Evolutionary conservation across 2,888 invertebrate genomes (phyloP).

Genomic region (Drosophila subsilvestris): DNA sequence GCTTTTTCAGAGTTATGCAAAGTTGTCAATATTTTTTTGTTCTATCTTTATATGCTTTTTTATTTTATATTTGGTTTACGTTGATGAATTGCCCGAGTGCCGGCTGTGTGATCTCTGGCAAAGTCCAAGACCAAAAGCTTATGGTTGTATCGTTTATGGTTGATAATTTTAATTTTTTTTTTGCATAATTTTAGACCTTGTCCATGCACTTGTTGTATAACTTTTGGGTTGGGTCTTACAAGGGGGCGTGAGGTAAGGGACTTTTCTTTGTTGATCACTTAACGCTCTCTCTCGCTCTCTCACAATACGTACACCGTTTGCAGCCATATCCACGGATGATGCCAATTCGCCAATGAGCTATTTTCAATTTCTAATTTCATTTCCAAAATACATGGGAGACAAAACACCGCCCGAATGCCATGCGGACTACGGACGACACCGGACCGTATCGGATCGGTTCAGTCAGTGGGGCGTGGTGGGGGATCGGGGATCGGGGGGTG

Average conservation of each 20-base stretch:
- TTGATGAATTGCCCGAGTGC: conserved; percentile 33
- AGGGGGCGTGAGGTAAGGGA: background rate
- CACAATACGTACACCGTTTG: conserved; percentile 77
- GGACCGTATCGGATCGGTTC: conserved; percentile 7
- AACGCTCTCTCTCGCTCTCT: background rate
- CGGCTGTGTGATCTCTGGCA: conserved; percentile 18
- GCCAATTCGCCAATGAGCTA: conserved; percentile 75
- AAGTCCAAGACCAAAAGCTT: background rate
- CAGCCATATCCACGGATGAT: conserved; percentile 81
- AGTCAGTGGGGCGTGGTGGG: background rate
- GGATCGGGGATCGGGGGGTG: no score
- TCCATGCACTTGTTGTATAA: conserved; percentile 48
- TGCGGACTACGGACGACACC: conserved; percentile 50
- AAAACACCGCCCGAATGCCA: conserved; percentile 31
- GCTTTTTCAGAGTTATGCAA: conserved; percentile 36
- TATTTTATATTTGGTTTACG: conserved; percentile 11
- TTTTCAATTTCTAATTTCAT: conserved; percentile 82
- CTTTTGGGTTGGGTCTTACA: background rate
- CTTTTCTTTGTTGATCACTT: conserved; percentile 11
- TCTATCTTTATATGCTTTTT: background rate
- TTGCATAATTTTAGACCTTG: conserved; percentile 36
- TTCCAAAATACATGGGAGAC: conserved; percentile 65
- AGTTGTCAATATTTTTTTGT: conserved; percentile 14
- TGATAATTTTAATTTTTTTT: conserved; percentile 14
- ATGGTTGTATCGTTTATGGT: background rate